Conservation (phyloP, 1,140 invertebrate species). For the Aphidius gifuensis region DNA sequence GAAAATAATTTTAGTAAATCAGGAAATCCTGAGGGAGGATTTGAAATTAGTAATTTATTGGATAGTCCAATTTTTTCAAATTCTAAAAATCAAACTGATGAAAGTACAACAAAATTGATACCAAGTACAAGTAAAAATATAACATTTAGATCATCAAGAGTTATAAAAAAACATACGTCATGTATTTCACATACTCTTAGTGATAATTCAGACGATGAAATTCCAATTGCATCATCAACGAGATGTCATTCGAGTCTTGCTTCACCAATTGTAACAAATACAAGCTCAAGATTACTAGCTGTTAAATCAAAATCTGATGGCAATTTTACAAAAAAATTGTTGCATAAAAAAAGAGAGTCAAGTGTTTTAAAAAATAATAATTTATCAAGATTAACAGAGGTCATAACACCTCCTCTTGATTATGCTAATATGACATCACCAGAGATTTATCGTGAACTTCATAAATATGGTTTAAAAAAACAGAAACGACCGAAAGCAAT, state of each 20-base stretch:
- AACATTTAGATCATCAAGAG: background rate
- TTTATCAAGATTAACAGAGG: too few species aligned
- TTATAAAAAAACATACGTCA: background rate
- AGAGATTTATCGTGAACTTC: slow-evolving; percentile 44
- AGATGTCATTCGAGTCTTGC: background rate
- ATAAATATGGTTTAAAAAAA: slow-evolving; percentile 52
- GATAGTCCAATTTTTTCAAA: too few species aligned
- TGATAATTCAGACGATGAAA: slow-evolving; percentile 4
- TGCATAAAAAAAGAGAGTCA: background rate
- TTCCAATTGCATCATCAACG: background rate
- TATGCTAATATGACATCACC: slow-evolving; percentile 41
- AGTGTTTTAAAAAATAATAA: background rate
- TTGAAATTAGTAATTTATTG: too few species aligned
- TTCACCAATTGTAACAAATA: background rate
- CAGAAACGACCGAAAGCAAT: slow-evolving; percentile 48
- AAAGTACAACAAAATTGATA: too few species aligned
- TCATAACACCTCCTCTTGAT: slow-evolving; percentile 37
- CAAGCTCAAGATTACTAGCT: slow-evolving; percentile 12
- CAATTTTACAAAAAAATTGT: slow-evolving; percentile 1
- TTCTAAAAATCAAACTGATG: too few species aligned
- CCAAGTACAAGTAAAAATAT: background rate
- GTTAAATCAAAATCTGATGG: slow-evolving; percentile 21
- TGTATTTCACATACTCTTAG: background rate
- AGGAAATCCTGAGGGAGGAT: too few species aligned
- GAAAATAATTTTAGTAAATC: too few species aligned